Base-by-base conservation (phyloP, 2,113 vertebrate species). In the Chauna torquata region DNA sequence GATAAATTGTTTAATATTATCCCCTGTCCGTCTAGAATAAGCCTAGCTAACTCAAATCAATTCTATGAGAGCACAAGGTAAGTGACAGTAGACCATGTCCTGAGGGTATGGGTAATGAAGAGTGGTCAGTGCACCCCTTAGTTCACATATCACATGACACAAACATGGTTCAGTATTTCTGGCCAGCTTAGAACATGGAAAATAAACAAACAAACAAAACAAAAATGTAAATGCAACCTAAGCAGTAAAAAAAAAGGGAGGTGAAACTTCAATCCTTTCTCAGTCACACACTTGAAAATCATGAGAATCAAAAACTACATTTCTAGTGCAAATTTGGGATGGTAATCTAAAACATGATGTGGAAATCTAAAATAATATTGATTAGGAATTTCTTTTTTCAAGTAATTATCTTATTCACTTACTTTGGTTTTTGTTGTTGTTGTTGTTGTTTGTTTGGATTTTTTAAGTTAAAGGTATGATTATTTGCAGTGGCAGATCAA, bases 71-170 rank as follows among this genome's bases (percentile, higher is more conserved):
- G 24, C 18, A 32, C 36, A 85, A 76, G 20, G 15, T 42, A 74
- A 76, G 22, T 28, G 20, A 38, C 18, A 52, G 38, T 14, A 86
- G 65, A 61, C 30, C 36, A 36, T 3, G 2, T 30, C 40, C 32
- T 66, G 66, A 65, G 36, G 38, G 40, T 74, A 72, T 4, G 19
- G 45, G 24, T 30, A 82, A 20, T 47, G 45, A 65, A 72, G 27
- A 38, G 15, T 38, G 42, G n/a, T 52, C 32, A 79, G 22, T 1
- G 0, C 0, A 0, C 10, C 57, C 54, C 55, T 62, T 76, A 66
- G 23, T 15, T 64, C 5, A n/a, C 11, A 6, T 69, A 62, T 27
- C 81, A 66, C 23, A 30, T n/a, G n/a, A 20, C 52, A 93, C 16
- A 90, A 75, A 38, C 4, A 45, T 8, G 15, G 61, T 38, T 66